A percentile compares a stretch with the other conserved stretches of the same genome.
These are phyloP conservation scores for Melanophora roralis DNA, from an alignment of 2,888 invertebrate genomes.

Conservation along the genomic window DNA sequence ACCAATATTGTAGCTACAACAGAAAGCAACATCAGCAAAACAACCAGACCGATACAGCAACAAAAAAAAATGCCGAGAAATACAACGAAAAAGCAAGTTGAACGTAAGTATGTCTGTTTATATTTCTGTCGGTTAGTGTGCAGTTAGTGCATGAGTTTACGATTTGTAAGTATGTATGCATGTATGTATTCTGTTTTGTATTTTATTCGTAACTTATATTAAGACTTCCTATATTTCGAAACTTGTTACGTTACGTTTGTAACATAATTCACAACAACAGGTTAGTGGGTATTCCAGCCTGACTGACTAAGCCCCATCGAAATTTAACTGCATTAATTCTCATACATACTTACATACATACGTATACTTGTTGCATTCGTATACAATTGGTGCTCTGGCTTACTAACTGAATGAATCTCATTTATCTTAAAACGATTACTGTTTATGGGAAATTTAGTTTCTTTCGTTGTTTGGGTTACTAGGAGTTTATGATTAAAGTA, in stretches of 20 bases:
- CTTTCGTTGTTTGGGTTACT: conserved; percentile 34
- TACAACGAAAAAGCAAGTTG: conserved; percentile 26
- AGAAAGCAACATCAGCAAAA: conserved; percentile 23
- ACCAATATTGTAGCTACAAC: not conserved
- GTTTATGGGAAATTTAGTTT: conserved; percentile 46
- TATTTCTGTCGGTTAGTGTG: not conserved
- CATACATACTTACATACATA: not conserved
- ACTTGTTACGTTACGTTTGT: conserved; percentile 74
- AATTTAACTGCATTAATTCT: conserved; percentile 26
- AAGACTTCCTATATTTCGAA: conserved; percentile 77
- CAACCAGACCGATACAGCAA: conserved; percentile 8
- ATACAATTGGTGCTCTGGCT: conserved; percentile 46
- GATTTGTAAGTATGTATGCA: conserved; percentile 33
- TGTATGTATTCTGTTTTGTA: conserved; percentile 43
- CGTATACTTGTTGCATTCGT: no score
- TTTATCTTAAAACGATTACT: conserved; percentile 34
- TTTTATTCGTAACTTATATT: conserved; percentile 70
- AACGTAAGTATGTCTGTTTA: conserved; percentile 19
- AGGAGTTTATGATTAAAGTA: conserved; percentile 35
- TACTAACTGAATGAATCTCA: conserved; percentile 47
- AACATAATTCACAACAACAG: conserved; percentile 74
- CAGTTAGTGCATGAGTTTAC: conserved; percentile 21
- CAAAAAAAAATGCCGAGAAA: conserved; percentile 2
- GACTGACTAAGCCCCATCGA: conserved; percentile 53
- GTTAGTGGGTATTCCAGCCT: conserved; percentile 65